phyloP scores from a whole-genome alignment of 2,797 vertebrate species.

The Meda fulgida region DNA sequence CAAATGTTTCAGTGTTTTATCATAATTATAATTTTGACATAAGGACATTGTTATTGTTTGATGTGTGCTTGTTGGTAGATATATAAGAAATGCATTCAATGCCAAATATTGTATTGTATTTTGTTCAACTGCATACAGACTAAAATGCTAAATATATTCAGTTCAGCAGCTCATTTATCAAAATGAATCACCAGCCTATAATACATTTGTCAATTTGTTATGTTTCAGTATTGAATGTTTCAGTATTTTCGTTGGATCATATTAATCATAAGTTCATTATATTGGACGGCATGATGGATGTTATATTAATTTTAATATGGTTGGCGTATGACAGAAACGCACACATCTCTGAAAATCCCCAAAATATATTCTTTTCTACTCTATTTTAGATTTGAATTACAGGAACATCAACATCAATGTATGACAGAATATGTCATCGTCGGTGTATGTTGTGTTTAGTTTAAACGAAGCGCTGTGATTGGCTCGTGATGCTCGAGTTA shows the following conservation, averaged over 20 bases:
- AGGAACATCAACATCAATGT: not conserved
- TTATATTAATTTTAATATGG: not conserved
- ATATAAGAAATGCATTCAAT: not conserved
- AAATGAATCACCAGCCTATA: not conserved
- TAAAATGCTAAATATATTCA: not conserved
- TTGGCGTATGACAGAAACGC: not conserved
- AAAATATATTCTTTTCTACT: not conserved
- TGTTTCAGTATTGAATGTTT: not conserved
- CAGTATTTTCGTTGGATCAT: not conserved
- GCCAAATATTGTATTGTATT: not conserved
- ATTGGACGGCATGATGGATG: not conserved
- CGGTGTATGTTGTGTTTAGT: not conserved
- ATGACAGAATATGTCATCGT: too few species aligned
- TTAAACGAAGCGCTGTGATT: not conserved
- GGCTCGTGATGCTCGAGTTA: conserved; percentile 1
- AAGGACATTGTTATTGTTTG: not conserved
- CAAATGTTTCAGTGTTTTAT: not conserved
- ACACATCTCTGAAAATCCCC: not conserved
- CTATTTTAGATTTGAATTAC: not conserved
- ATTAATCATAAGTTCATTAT: not conserved
- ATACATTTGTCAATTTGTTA: not conserved
- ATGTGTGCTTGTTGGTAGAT: not conserved
- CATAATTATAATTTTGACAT: not conserved
- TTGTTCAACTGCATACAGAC: not conserved
- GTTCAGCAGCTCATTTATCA: conserved; percentile 1